These are phyloP conservation scores for Oegoconia quadripuncta DNA, from an alignment of 2,888 invertebrate genomes.

Conservation along the genomic window DNA sequence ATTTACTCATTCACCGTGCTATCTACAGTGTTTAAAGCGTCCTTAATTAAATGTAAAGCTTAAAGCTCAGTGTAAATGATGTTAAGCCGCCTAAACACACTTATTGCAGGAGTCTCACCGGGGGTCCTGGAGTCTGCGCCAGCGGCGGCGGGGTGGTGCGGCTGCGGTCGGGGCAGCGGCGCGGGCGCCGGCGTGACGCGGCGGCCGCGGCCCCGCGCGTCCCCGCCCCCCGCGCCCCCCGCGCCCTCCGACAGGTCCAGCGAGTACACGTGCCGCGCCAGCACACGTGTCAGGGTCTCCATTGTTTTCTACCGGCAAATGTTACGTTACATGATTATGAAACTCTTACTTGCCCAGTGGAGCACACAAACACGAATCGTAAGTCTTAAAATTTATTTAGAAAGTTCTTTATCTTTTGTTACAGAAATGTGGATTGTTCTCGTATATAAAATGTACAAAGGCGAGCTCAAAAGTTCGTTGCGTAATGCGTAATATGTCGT, in stretches of 20 bases:
- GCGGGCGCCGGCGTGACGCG: constrained; percentile 22
- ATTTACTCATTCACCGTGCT: background rate
- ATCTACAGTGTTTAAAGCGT: background rate
- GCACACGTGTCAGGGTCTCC: constrained; percentile 95
- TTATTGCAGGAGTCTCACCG: too few species aligned
- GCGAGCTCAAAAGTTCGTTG: too few species aligned
- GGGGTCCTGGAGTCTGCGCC: constrained; percentile 35
- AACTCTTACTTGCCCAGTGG: too few species aligned
- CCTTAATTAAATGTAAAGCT: too few species aligned
- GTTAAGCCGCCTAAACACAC: too few species aligned
- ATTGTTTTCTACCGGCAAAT: constrained; percentile 88
- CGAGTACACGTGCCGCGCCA: constrained; percentile 96
- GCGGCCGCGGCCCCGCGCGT: constrained; percentile 27
- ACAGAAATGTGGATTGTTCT: too few species aligned
- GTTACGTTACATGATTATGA: background rate
- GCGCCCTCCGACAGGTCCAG: constrained; percentile 94
- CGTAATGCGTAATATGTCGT: too few species aligned
- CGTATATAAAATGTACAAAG: too few species aligned
- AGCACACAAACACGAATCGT: too few species aligned
- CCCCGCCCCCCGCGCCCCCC: constrained; percentile 84
- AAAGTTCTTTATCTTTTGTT: too few species aligned
- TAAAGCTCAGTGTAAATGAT: too few species aligned
- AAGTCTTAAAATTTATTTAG: too few species aligned
- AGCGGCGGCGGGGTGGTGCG: constrained; percentile 27
- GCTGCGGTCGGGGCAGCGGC: constrained; percentile 38